These are phyloP conservation scores for Caenorhabditis macrosperma DNA, from an alignment of 2,888 invertebrate species.

Conservation along the genomic window DNA sequence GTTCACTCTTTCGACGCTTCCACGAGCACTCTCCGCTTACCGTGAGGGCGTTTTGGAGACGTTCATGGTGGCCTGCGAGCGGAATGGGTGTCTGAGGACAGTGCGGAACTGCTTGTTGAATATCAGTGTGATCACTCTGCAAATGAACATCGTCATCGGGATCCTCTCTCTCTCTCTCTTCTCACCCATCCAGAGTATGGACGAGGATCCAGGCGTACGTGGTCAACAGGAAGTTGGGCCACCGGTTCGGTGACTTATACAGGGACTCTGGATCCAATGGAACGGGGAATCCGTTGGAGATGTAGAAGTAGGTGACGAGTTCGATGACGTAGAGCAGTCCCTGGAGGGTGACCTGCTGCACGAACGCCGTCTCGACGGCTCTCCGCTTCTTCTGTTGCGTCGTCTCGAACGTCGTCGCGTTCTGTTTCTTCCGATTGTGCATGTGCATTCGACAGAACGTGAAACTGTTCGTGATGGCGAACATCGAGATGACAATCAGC, in stretches of 20 bases:
- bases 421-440: slow-evolving; percentile 62
- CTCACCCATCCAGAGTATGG: slow-evolving; percentile 65
- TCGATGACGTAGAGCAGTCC: slow-evolving; percentile 65
- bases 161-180: neutral
- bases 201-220: slow-evolving; percentile 68
- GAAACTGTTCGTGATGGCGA: slow-evolving; percentile 62
- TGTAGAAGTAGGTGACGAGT: slow-evolving; percentile 66
- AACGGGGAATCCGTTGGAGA: slow-evolving; percentile 55
- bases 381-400: slow-evolving; percentile 61
- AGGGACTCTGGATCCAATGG: slow-evolving; percentile 21
- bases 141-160: neutral
- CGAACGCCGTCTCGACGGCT: slow-evolving; percentile 64
- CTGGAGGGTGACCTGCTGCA: slow-evolving; percentile 68
- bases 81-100: slow-evolving; percentile 53
- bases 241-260: slow-evolving; percentile 54
- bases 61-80: slow-evolving; percentile 43
- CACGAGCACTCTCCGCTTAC: slow-evolving; percentile 11
- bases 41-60: slow-evolving; percentile 59
- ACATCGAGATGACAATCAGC: slow-evolving; percentile 62
- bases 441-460: slow-evolving; percentile 68
- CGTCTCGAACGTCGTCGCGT: slow-evolving; percentile 56
- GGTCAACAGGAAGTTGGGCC: slow-evolving; percentile 70
- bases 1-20: neutral
- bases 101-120: slow-evolving; percentile 67
- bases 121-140: slow-evolving; percentile 60